Percentiles rank a stretch among this genome's conserved stretches.
These are phyloP conservation scores for Sebastes iracundus DNA, from an alignment of 2,797 vertebrate species.

Conservation along the genomic window DNA sequence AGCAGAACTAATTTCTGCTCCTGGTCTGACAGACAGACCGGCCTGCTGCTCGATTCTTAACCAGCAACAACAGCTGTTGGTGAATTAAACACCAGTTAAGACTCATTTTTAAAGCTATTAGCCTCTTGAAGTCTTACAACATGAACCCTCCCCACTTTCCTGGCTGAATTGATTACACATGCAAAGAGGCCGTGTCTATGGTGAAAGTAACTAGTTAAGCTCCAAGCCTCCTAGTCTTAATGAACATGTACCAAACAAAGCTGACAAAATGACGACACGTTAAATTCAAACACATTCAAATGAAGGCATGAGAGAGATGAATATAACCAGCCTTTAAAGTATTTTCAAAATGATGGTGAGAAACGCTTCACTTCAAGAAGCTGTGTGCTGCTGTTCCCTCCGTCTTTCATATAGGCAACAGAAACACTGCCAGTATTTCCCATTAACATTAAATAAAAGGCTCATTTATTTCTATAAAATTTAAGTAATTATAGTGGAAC, in stretches of 20 bases:
- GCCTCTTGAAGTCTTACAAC: constrained; percentile 82
- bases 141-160: constrained; percentile 83
- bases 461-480: neutral
- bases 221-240: constrained; percentile 18
- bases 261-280: neutral
- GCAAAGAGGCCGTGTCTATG: constrained; percentile 32
- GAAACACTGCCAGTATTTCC: neutral
- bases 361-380: neutral
- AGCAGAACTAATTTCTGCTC: constrained; percentile 96
- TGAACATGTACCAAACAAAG: neutral
- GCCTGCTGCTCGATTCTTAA: constrained; percentile 93
- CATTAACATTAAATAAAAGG: neutral
- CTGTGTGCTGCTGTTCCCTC: neutral
- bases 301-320: neutral
- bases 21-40: constrained; percentile 81
- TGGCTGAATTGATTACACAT: constrained; percentile 43
- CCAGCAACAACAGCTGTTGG: constrained; percentile 95
- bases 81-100: constrained; percentile 89
- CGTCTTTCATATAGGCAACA: neutral
- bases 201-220: constrained; percentile 46
- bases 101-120: constrained; percentile 92
- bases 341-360: neutral
- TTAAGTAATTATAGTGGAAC: neutral
- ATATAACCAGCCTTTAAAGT: neutral
- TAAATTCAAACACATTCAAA: neutral